Base-by-base conservation (phyloP, 2,113 vertebrate genomes). In the Heterochromis multidens region DNA sequence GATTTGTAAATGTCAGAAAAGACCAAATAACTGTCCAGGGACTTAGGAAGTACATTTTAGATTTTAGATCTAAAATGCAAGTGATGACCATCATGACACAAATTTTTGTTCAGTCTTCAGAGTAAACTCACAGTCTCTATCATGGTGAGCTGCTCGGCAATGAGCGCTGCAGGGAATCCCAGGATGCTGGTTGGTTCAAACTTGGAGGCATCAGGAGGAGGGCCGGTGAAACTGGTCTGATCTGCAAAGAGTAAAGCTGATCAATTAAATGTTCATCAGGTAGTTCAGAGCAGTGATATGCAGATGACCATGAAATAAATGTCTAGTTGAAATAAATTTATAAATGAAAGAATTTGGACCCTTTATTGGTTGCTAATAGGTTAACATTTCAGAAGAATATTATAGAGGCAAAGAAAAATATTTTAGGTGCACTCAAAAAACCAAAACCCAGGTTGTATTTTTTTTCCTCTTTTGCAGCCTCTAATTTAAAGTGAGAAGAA, bases 141-240 rank as follows among this genome's bases (percentile, higher is more conserved):
- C 93, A 95, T 97, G 89, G 97, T 98, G 91, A 98, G 97, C 96
- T 98, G 97, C 88, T 97, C 96, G 0, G 97, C 97, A 10, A 97
- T 94, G 90, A 94, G 83, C 35, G 88, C 94, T 6, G 96, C 96
- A 25, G 96, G 95, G 91, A 97, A 97, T 78, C 95, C 96, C 91
- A 98, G 94, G 91, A 97, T 78, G 80, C 90, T 93, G 62, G 94
- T 95, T 87, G 95, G 90, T 62, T 97, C 95, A 80, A 97, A 97
- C 82, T 90, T 92, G 54, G 92, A 91, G 78, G 95, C 54, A 33
- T 94, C 88, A 6, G 90, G 80, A 4, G 85, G 61, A 35, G 84
- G 35, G 40, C 72, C 83, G 79, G 52, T 16, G 7, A 82, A n/a
- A 62, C 61, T 35, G 17, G 65, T 59, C 16, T 89, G 85, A 81